Conservation (phyloP, 2,888 invertebrate species). For the Hemithea aestivaria region DNA sequence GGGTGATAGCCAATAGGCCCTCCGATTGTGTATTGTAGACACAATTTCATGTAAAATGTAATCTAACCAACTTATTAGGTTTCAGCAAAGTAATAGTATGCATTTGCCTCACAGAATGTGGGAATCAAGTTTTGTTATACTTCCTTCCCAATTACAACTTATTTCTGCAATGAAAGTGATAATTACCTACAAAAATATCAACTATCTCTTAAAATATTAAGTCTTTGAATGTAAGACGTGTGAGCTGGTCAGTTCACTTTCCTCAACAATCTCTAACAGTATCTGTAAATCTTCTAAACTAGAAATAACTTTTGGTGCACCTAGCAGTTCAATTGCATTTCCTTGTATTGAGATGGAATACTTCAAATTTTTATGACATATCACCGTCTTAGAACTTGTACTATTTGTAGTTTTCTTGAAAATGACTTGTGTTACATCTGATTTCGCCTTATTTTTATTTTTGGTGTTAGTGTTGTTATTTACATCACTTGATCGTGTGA, state of each 20-base stretch:
- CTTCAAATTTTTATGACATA: slow-evolving; percentile 65
- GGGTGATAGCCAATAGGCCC: too few species aligned
- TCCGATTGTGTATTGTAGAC: too few species aligned
- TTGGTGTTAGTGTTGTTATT: slow-evolving; percentile 28
- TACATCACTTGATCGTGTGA: slow-evolving; percentile 25
- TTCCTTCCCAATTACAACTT: too few species aligned
- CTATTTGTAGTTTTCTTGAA: slow-evolving; percentile 61
- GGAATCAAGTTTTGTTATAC: too few species aligned
- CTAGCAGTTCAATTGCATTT: slow-evolving; percentile 64
- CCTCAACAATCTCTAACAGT: slow-evolving; percentile 72
- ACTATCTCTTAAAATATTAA: too few species aligned
- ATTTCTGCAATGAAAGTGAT: too few species aligned
- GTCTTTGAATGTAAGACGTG: slow-evolving; percentile 48
- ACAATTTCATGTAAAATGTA: too few species aligned
- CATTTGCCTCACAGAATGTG: too few species aligned
- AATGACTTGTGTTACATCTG: slow-evolving; percentile 53
- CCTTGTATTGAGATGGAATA: slow-evolving; percentile 64
- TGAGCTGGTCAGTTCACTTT: slow-evolving; percentile 61
- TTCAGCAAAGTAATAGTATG: too few species aligned
- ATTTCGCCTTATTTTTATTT: slow-evolving; percentile 23
- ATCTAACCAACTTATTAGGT: too few species aligned
- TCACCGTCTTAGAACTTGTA: slow-evolving; percentile 58
- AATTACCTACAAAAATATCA: too few species aligned
- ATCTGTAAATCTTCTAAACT: slow-evolving; percentile 70
- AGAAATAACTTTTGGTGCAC: slow-evolving; percentile 69